Evolutionary conservation across 2,888 invertebrate species (phyloP), one percentile per base, ranked within the genome.

Genomic region (Euzetes globulus): DNA sequence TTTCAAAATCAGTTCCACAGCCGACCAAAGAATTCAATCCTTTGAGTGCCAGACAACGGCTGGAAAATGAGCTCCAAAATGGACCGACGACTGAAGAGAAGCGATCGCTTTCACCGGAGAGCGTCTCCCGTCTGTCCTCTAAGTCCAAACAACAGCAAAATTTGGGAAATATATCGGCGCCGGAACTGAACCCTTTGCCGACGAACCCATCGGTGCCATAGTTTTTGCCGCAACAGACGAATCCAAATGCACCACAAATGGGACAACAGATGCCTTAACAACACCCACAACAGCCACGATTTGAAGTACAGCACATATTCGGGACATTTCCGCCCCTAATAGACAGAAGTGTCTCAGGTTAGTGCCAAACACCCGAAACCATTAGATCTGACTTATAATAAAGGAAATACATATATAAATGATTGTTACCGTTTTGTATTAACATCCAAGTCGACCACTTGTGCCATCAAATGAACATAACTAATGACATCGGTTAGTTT

Each of bases 1-100:
- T 55, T 6, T 5, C 25, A 5, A 73, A 65, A 29, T n/a, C 29
- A 47, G 27, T 15, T 17, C 41, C 7, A 37, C 76, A 75, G 60
- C 73, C 78, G 27, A 76, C 77, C 11, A 78, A 78, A 72, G 78
- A 78, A 72, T 78, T 78, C 74, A 78, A 78, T 75, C 78, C 78
- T 1, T 75, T 78, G 29, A 74, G 73, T 29, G 25, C 74, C 7
- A 75, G 76, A 70, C 74, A 75, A 50, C 72, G 50, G 52, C 41
- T 45, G 11, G 76, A 75, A 37, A 72, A 73, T 33, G 70, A 68
- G 13, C 27, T 50, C 25, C 71, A 72, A 70, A 76, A 77, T 74
- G 41, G 29, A 41, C 65, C 58, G 22, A 55, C 27, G 29, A 55
- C 27, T 71, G 73, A 73, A 41, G 77, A 77, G 65, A 76, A 71